Evolutionary conservation across 2,888 invertebrate species (phyloP), one percentile per base, ranked within the genome.

Genomic region (Drosophila robusta): DNA sequence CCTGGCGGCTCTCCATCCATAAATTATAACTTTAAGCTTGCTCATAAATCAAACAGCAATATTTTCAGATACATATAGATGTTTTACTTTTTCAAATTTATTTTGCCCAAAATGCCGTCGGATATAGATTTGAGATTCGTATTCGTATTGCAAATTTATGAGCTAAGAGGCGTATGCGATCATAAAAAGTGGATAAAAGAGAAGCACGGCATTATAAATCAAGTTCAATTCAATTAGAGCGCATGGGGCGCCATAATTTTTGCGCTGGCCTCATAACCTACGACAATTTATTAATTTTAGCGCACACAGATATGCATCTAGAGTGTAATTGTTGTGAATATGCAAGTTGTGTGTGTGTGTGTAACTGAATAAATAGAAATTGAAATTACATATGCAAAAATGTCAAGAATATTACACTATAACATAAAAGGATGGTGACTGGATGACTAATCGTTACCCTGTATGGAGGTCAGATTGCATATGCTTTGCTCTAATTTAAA

Each of bases 211-310:
- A 72, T 60, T 78, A 73, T 85, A 85, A 85, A 85, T 85, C 85
- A 85, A 85, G 88, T 85, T 85, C 88, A 85, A 85, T 85, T 84
- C 84, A 87, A 84, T 84, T 84, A 87, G 70, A 80, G 74, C 67
- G 52, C 65, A 70, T 62, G 63, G 72, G 72, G 77, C 75, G 86
- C 67, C 79, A 84, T 72, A 75, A 73, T 73, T 68, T 66, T 66
- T 41, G 58, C 66, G 54, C 41, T 75, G 78, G 70, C 79, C 77
- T 68, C 83, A 85, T 85, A 85, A 87, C 84, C 84, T 84, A 87
- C 88, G 86, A 87, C 84, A 84, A 84, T 84, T 83, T 87, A 83
- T 83, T 85, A 81, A 74, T 75, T 78, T 74, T 70, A 36, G 64
- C 64, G 26, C 70, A 41, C 41, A 45, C 41, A 61, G 8, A 46